A percentile compares a stretch with the other conserved stretches of the same genome.
These are phyloP conservation scores for Anolis carolinensis DNA, from an alignment of 2,113 vertebrate species.

Conservation along the genomic window DNA sequence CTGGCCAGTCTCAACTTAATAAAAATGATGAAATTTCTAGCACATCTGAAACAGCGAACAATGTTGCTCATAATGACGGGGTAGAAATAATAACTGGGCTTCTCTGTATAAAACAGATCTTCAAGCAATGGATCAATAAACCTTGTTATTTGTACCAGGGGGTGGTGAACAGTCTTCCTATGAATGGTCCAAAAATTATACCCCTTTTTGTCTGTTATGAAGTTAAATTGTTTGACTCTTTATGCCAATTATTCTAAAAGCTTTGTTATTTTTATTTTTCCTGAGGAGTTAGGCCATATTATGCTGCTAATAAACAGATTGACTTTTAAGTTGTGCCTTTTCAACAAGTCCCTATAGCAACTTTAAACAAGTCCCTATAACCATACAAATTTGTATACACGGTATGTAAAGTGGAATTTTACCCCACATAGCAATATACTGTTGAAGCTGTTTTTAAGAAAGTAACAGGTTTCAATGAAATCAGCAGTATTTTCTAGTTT, in stretches of 20 bases:
- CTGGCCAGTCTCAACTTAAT: not conserved
- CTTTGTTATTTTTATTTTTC: not conserved
- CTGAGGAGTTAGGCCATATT: conserved; percentile 7
- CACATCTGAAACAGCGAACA: not conserved
- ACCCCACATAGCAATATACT: not conserved
- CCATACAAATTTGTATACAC: conserved; percentile 39
- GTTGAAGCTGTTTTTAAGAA: not conserved
- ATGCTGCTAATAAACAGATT: conserved; percentile 8
- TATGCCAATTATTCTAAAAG: conserved; percentile 39
- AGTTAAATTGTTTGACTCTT: conserved; percentile 14
- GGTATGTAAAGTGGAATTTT: conserved; percentile 46
- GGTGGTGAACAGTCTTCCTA: not conserved
- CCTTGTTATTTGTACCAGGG: conserved; percentile 6
- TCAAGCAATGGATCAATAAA: conserved; percentile 33
- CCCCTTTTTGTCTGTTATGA: not conserved
- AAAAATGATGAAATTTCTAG: not conserved
- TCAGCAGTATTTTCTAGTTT: not conserved
- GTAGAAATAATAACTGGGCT: conserved; percentile 3
- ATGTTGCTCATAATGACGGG: not conserved
- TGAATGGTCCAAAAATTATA: conserved; percentile 2
- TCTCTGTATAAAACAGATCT: conserved; percentile 17
- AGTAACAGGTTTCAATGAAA: not conserved
- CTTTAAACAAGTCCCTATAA: not conserved
- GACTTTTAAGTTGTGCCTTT: conserved; percentile 33
- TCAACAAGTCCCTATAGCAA: conserved; percentile 24